Evolutionary conservation across 2,888 invertebrate species (phyloP), one percentile per base, ranked within the genome.

Genomic region (Melanchra persicariae): DNA sequence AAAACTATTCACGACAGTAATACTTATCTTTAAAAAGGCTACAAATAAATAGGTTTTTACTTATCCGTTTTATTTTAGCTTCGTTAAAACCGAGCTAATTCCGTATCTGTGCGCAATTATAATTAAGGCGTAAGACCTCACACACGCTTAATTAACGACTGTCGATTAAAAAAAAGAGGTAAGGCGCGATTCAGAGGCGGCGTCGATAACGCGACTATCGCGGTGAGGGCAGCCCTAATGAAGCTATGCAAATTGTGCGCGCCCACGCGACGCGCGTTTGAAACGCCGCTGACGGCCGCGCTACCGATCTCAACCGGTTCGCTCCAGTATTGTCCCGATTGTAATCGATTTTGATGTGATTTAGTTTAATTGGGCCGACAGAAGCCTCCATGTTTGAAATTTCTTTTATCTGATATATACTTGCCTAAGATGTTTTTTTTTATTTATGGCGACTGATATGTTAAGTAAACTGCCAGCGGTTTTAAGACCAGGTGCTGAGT

Each of bases 71-170:
- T 74, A 81, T 70, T 81, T 74, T 62, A 81, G 65, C 75, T 78
- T 83, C 79, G 77, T 78, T 74, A 82, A 79, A 80, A 81, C 79
- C 80, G 78, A 81, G 74, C 85, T 84, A 85, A 85, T 91, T 90
- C 89, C 78, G 87, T 87, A 89, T 89, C 89, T 86, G 84, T 79
- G 84, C 81, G 85, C 91, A 91, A 91, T 93, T 91, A 93, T 90
- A 92, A 90, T 89, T 88, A 91, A 92, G 90, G 93, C 92, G 93
- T 90, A 79, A 90, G 93, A 93, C 93, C 93, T 92, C 93, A 93
- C 93, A 91, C 93, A 87, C 80, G 87, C 85, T 92, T 91, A 92
- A 93, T 93, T 92, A 92, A 92, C 88, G 88, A 87, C 83, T 85
- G 87, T 80, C 83, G 83, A 88, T 83, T 80, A 78, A 87, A 85